A percentile compares a stretch with the other conserved stretches of the same genome.
Conservation (phyloP, 2,888 invertebrate genomes). For the Archips crataeganus region DNA sequence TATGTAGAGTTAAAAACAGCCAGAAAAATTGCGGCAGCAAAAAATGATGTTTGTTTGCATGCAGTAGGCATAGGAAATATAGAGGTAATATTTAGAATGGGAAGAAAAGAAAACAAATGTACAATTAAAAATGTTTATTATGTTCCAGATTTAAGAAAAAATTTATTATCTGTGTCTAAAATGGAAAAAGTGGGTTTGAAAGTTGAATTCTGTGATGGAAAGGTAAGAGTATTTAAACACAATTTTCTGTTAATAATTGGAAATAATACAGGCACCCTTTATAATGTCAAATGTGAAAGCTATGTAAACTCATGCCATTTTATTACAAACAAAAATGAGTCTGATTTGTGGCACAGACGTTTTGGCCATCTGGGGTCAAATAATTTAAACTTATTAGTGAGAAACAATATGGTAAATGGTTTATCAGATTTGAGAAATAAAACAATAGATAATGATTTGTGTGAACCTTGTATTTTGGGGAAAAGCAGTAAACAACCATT, state of each 20-base stretch:
- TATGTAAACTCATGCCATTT: background rate
- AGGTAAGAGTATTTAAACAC: slow-evolving; percentile 35
- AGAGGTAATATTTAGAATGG: too few relatives aligned
- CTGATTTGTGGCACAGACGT: slow-evolving; percentile 24
- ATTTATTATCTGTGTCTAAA: slow-evolving; percentile 38
- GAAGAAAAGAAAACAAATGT: background rate
- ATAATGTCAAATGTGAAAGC: background rate
- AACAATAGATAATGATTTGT: background rate
- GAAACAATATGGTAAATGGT: slow-evolving; percentile 26
- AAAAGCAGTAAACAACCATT: slow-evolving; percentile 28
- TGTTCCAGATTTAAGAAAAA: slow-evolving; percentile 32
- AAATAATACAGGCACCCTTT: slow-evolving; percentile 13
- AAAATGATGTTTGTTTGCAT: too few relatives aligned
- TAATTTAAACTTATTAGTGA: slow-evolving; percentile 4
- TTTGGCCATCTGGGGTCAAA: slow-evolving; percentile 14
- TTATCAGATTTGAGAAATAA: background rate
- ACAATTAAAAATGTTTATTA: slow-evolving; percentile 25
- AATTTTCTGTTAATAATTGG: slow-evolving; percentile 30
- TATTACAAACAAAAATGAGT: background rate
- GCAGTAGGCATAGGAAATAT: too few relatives aligned
- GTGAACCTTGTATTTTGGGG: slow-evolving; percentile 35
- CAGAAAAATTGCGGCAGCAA: too few relatives aligned
- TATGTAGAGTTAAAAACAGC: too few relatives aligned
- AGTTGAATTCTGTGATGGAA: slow-evolving; percentile 29
- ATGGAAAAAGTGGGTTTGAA: slow-evolving; percentile 27